These are phyloP conservation scores for Ficedula albicollis DNA, from an alignment of 2,797 vertebrate genomes.

Conservation along the genomic window DNA sequence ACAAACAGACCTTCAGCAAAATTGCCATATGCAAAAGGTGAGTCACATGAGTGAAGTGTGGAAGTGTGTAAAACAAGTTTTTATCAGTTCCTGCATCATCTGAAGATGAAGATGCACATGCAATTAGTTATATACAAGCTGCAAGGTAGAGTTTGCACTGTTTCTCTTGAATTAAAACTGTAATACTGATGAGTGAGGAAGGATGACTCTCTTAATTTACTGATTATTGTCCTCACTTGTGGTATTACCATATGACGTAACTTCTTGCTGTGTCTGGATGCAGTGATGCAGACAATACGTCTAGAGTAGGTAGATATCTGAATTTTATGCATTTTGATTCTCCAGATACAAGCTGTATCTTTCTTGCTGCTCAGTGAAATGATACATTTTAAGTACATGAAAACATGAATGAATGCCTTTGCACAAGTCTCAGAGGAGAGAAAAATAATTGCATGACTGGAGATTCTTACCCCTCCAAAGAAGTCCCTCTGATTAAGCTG, in stretches of 20 bases:
- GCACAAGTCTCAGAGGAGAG: background rate
- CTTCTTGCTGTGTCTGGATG: background rate
- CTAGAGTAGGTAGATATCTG: background rate
- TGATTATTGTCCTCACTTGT: background rate
- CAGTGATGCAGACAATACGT: background rate
- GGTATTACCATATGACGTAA: background rate
- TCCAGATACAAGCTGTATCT: background rate
- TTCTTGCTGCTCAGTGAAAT: background rate
- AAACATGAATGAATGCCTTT: background rate
- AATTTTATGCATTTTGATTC: background rate
- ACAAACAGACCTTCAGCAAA: background rate
- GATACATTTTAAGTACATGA: background rate
- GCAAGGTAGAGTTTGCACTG: background rate
- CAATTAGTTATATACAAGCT: background rate
- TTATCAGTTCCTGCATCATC: background rate
- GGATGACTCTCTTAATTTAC: background rate
- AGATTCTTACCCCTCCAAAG: background rate
- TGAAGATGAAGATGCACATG: background rate
- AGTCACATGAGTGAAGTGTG: background rate
- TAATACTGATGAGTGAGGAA: background rate
- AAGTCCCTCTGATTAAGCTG: background rate
- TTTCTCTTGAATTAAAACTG: background rate
- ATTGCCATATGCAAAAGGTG: background rate
- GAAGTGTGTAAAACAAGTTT: background rate
- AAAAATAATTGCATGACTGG: background rate